Evolutionary conservation across 2,888 invertebrate genomes (phyloP).

Genomic region (Aproaerema taeniolella): DNA sequence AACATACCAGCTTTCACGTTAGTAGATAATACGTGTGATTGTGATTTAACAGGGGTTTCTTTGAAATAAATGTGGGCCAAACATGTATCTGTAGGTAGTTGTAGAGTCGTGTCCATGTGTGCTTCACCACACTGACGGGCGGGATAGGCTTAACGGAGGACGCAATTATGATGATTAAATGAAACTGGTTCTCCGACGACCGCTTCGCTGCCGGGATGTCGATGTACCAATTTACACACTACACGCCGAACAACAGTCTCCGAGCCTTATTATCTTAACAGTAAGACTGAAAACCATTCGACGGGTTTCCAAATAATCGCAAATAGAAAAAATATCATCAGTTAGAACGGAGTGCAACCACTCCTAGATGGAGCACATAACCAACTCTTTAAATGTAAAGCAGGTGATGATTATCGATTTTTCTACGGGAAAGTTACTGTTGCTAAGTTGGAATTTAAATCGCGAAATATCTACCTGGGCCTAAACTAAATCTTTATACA

Average conservation of each 20-base stretch:
- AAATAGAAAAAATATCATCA: slow-evolving; percentile 11
- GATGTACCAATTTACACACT: slow-evolving; percentile 45
- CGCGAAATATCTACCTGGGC: too few species aligned
- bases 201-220: slow-evolving; percentile 48
- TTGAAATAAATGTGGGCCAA: too few species aligned
- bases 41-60: too few species aligned
- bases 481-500: too few species aligned
- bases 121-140: slow-evolving; percentile 36
- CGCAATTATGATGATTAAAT: slow-evolving; percentile 75
- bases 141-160: slow-evolving; percentile 67
- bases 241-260: slow-evolving; percentile 23
- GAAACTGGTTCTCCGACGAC: slow-evolving; percentile 64
- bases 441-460: too few species aligned
- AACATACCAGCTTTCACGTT: too few species aligned
- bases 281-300: slow-evolving; percentile 8
- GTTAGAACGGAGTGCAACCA: slow-evolving; percentile 19
- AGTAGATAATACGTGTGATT: too few species aligned
- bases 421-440: slow-evolving; percentile 19
- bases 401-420: slow-evolving; percentile 23
- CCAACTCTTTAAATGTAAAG: slow-evolving; percentile 21
- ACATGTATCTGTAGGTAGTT: too few species aligned
- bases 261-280: neutral
- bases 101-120: slow-evolving; percentile 22
- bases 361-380: slow-evolving; percentile 18
- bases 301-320: neutral